Base-by-base conservation (phyloP, 2,113 vertebrate genomes). In the Phylloscopus trochiloides region DNA sequence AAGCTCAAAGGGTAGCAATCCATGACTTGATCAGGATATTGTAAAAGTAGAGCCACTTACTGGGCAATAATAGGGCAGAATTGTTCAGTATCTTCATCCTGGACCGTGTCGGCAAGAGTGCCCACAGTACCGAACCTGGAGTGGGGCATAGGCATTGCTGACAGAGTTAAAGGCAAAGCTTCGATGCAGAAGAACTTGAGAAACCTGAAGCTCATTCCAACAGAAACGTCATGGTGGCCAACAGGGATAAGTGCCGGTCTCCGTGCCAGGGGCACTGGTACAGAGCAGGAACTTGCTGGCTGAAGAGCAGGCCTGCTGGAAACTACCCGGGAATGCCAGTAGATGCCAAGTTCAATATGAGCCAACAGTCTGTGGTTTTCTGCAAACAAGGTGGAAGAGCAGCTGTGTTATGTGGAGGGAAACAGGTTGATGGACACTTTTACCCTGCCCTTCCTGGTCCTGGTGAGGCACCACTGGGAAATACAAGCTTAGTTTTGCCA, bases 201-300 rank as follows among this genome's bases (percentile, higher is more conserved):
- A 74, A 86, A 81, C 21, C 50, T 20, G 19, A 68, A 55, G 36
- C n/a, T 20, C 21, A 14, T 20, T 34, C 51, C 75, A 75, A 73
- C 15, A 94, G 51, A 88, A 92, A 67, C 20, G 14, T 63, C 21
- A 17, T 3, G 5, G 29, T 12, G 48, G 47, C 62, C 83, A 72
- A 45, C 7, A 54, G 55, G 43, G 51, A 7, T 38, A 47, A 86
- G 24, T 12, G 22, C 58, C 0, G 0, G 26, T 59, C 20, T 42
- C 74, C 0, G 0, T 55, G 47, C 42, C 74, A 72, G 36, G 42
- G 47, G 65, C 12, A 6, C 24, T 16, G 43, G 75, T 29, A 47
- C 18, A 59, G 58, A 72, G 14, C n/a, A 59, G 58, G 34, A 88
- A 78, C n/a, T 66, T 34, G 19, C 43, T 90, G 70, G 71, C 34